These are phyloP conservation scores for Zalophus californianus DNA, from an alignment of 2,797 vertebrate species.

Conservation along the genomic window DNA sequence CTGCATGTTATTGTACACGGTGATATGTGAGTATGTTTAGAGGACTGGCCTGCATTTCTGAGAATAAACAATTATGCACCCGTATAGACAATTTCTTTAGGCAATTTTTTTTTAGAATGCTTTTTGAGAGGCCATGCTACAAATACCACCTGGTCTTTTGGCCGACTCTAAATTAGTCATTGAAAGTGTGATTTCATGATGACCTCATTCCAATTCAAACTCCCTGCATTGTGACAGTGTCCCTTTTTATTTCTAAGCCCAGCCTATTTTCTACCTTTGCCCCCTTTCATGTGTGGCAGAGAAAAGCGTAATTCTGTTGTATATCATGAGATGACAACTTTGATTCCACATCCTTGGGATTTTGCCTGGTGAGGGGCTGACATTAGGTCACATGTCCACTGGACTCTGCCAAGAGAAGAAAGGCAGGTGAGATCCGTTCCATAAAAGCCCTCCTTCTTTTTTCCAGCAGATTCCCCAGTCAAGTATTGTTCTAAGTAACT, in stretches of 20 bases:
- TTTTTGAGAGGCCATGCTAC: not conserved
- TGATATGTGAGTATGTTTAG: not conserved
- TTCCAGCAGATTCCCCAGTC: conserved; percentile 11
- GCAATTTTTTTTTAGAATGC: conserved; percentile 48
- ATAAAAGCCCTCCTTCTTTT: not conserved
- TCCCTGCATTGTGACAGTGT: not conserved
- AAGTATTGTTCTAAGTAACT: conserved; percentile 41
- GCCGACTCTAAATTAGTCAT: conserved; percentile 39
- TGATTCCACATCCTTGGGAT: conserved; percentile 65
- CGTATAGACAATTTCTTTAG: not conserved
- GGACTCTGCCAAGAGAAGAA: not conserved
- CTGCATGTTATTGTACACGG: not conserved
- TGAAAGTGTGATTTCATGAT: conserved; percentile 37
- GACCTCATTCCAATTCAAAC: conserved; percentile 38
- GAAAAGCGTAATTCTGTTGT: conserved; percentile 64
- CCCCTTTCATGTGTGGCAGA: conserved; percentile 66
- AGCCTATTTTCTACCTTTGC: conserved; percentile 54
- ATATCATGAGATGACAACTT: conserved; percentile 58
- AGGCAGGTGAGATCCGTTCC: not conserved
- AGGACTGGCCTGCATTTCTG: not conserved
- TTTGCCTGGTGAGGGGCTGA: conserved; percentile 52
- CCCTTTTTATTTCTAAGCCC: conserved; percentile 50
- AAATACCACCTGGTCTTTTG: conserved; percentile 49
- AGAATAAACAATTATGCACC: conserved; percentile 30
- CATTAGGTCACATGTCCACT: not conserved